These are phyloP conservation scores for Thereva nobilitata DNA, from an alignment of 2,888 invertebrate species.

Conservation along the genomic window DNA sequence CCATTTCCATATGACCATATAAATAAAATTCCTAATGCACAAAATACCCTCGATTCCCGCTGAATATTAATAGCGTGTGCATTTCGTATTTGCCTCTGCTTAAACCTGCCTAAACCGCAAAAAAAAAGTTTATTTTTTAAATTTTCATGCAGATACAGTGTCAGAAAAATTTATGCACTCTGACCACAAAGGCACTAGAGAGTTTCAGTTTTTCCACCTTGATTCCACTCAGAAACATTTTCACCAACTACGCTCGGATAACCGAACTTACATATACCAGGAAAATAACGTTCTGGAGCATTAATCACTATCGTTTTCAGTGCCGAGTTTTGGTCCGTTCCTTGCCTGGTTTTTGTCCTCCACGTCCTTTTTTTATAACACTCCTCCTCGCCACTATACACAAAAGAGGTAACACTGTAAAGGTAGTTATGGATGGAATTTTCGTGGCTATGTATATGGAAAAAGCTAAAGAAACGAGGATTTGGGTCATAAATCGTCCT, in stretches of 20 bases:
- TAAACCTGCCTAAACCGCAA: too few species aligned
- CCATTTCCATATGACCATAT: too few species aligned
- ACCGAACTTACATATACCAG: slow-evolving; percentile 20
- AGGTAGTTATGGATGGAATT: slow-evolving; percentile 2
- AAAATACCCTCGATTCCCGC: too few species aligned
- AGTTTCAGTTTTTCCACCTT: slow-evolving; percentile 14
- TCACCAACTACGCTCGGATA: slow-evolving; percentile 5
- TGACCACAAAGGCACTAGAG: not conserved
- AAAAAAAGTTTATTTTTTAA: too few species aligned
- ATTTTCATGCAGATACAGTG: too few species aligned
- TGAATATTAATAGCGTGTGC: too few species aligned
- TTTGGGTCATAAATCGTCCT: slow-evolving; percentile 40
- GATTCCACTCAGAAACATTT: slow-evolving; percentile 1
- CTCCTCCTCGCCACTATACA: slow-evolving; percentile 21
- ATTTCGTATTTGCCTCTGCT: too few species aligned
- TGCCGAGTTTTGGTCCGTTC: not conserved
- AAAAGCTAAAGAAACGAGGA: slow-evolving; percentile 36
- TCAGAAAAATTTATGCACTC: slow-evolving; percentile 24
- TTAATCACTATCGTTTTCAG: slow-evolving; percentile 40
- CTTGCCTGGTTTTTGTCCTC: too few species aligned
- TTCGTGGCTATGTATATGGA: not conserved
- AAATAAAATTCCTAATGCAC: too few species aligned
- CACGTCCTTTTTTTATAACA: slow-evolving; percentile 36
- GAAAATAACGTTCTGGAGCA: slow-evolving; percentile 38
- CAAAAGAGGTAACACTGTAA: slow-evolving; percentile 28